Conservation (phyloP, 1,140 invertebrate genomes). For the Zophobas morio region DNA sequence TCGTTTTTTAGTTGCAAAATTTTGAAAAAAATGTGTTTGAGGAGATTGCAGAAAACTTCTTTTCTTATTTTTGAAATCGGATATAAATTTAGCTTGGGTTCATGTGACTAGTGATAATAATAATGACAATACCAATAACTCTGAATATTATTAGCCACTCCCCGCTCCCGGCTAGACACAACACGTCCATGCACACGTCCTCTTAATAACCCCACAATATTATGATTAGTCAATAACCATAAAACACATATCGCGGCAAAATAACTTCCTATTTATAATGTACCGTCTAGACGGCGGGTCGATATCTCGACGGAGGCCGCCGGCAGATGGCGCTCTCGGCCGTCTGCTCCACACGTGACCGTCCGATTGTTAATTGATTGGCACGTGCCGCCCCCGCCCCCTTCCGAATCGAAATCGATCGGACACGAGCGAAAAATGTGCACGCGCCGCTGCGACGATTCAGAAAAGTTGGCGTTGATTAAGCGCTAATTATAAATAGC, state of each 20-base stretch:
- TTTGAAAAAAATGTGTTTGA: no score
- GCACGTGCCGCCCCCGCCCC: constrained; percentile 42
- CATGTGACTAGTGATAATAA: no score
- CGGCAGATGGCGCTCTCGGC: constrained; percentile 39
- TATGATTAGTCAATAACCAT: constrained; percentile 58
- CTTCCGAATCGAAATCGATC: constrained; percentile 5
- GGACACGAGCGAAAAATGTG: neutral
- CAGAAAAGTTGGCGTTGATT: constrained; percentile 42
- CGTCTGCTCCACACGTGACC: constrained; percentile 44
- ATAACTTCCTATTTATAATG: constrained; percentile 59
- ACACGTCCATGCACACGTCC: constrained; percentile 30
- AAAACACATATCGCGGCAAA: constrained; percentile 56
- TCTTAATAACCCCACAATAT: constrained; percentile 43
- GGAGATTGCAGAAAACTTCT: no score
- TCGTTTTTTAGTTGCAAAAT: no score
- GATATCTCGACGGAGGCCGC: constrained; percentile 44
- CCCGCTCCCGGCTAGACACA: constrained; percentile 17
- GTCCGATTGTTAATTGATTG: constrained; percentile 45
- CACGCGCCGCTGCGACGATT: constrained; percentile 10
- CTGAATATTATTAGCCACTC: neutral
- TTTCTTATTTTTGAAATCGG: no score
- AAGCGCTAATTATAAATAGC: constrained; percentile 48
- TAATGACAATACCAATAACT: no score
- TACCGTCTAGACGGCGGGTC: constrained; percentile 55
- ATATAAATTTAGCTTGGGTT: no score